A percentile compares a stretch with the other conserved stretches of the same genome.
These are phyloP conservation scores for Microplitis demolitor DNA, from an alignment of 1,140 invertebrate genomes.

Conservation along the genomic window DNA sequence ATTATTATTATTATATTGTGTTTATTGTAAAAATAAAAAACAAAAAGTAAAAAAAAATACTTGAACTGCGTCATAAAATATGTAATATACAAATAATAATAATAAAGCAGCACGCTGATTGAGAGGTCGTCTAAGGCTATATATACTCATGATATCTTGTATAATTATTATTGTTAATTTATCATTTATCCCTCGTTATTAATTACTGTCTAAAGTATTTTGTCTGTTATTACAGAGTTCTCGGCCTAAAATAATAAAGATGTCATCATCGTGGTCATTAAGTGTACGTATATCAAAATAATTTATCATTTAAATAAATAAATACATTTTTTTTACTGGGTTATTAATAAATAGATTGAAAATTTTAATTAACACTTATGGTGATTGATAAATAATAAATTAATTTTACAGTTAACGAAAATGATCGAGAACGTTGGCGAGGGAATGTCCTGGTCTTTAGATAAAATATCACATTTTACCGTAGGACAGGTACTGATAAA, in stretches of 20 bases:
- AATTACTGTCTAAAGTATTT: not conserved
- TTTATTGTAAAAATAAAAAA: no score
- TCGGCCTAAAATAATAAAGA: not conserved
- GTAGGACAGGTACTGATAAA: conserved; percentile 59
- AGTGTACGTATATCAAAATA: not conserved
- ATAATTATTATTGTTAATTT: not conserved
- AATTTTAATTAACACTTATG: not conserved
- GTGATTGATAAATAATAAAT: not conserved
- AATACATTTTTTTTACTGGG: no score
- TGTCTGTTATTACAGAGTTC: not conserved
- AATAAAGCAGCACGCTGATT: not conserved
- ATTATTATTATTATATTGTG: no score
- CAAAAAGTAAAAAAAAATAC: no score
- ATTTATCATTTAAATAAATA: not conserved
- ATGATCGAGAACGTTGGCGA: conserved; percentile 13
- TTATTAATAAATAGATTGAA: no score
- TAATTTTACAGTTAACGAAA: not conserved
- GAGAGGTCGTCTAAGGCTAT: not conserved
- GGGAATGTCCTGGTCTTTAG: conserved; percentile 29
- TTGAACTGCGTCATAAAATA: not conserved
- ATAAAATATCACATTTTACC: conserved; percentile 35
- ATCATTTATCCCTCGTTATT: not conserved
- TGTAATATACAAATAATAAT: not conserved
- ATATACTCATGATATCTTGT: not conserved
- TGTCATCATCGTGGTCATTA: not conserved